These are phyloP conservation scores for Eptesicus fuscus DNA, from an alignment of 2,113 vertebrate species.

Conservation along the genomic window DNA sequence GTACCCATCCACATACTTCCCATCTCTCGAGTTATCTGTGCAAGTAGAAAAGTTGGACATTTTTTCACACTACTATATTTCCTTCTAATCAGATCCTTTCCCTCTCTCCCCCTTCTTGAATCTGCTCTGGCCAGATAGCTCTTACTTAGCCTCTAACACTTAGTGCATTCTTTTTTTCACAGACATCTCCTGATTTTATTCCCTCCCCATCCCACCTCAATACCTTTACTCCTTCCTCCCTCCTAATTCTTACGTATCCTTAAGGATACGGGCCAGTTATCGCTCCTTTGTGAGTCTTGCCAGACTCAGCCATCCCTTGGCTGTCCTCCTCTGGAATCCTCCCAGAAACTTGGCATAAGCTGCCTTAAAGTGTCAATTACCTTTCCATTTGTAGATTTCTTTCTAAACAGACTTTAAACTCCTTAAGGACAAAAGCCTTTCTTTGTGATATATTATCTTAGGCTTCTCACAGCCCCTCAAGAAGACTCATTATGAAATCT, in stretches of 20 bases:
- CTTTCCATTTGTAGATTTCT: not conserved
- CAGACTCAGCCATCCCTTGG: not conserved
- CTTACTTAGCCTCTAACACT: not conserved
- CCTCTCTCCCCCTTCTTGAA: not conserved
- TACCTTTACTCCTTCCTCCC: not conserved
- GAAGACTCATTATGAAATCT: not conserved
- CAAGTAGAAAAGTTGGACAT: not conserved
- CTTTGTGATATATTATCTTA: not conserved
- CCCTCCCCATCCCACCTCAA: not conserved
- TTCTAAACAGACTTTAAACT: not conserved
- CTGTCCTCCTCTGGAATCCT: not conserved
- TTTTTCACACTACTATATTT: not conserved
- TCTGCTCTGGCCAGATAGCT: not conserved
- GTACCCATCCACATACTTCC: not conserved
- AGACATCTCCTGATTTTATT: not conserved
- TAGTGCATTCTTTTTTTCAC: not conserved
- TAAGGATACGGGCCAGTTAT: not conserved
- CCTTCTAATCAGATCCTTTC: not conserved
- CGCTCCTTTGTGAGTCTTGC: not conserved
- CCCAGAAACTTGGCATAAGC: not conserved
- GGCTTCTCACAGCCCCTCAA: not conserved
- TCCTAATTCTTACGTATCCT: not conserved
- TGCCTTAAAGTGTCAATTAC: not conserved
- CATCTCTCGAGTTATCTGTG: not conserved
- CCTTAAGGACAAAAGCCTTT: not conserved